Percentiles rank a stretch among this genome's conserved stretches.
Conservation (phyloP, 2,888 invertebrate species). For the Pristionchus mayeri region DNA sequence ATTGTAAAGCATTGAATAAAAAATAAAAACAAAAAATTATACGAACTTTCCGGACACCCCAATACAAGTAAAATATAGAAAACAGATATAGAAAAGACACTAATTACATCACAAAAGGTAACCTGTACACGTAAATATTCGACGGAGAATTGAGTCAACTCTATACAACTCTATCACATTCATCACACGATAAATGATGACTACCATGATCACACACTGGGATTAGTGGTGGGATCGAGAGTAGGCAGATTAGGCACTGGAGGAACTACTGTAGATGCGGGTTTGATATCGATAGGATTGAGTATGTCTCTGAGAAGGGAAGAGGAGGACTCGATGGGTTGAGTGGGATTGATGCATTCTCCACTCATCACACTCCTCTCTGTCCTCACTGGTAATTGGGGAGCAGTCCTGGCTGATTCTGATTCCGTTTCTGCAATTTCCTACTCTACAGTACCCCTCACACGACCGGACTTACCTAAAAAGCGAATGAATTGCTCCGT, state of each 20-base stretch:
- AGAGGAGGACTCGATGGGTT: conserved; percentile 15
- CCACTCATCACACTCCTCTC: conserved; percentile 17
- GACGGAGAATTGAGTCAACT: neutral
- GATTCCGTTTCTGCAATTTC: conserved; percentile 53
- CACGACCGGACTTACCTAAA: conserved; percentile 77
- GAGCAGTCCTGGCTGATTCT: conserved; percentile 61
- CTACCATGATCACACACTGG: neutral
- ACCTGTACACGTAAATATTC: conserved; percentile 6
- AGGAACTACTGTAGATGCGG: conserved; percentile 1
- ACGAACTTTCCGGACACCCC: too few relatives aligned
- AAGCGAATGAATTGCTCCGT: conserved; percentile 86
- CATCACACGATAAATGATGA: neutral
- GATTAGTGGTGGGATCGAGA: neutral
- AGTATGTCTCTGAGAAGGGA: conserved; percentile 22
- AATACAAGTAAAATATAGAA: conserved; percentile 21
- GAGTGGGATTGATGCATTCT: neutral
- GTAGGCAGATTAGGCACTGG: neutral
- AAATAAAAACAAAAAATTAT: too few relatives aligned
- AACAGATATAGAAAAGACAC: neutral
- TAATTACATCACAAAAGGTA: conserved; percentile 6
- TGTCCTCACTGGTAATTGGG: conserved; percentile 58
- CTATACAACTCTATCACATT: neutral
- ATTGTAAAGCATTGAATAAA: too few relatives aligned
- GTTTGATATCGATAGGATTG: neutral
- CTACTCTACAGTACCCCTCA: neutral